These are phyloP conservation scores for Malurus splendens DNA, from an alignment of 2,797 vertebrate species.

Conservation along the genomic window DNA sequence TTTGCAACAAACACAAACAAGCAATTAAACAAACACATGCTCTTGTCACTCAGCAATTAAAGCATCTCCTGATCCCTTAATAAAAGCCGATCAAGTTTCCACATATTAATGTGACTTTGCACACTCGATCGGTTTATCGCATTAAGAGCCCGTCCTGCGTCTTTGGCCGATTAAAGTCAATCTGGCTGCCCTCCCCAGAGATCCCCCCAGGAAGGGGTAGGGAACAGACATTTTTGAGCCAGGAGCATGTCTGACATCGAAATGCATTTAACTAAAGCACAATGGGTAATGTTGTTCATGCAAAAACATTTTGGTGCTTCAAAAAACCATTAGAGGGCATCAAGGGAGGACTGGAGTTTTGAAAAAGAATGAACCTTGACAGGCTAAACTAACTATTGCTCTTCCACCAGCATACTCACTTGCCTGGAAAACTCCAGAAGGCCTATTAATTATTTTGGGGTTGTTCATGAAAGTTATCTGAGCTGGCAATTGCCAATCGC, in stretches of 20 bases:
- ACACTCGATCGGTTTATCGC: background rate
- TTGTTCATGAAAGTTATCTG: conserved; percentile 24
- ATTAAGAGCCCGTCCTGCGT: background rate
- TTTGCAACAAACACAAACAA: conserved; percentile 30
- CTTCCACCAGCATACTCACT: conserved; percentile 7
- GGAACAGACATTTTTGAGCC: conserved; percentile 21
- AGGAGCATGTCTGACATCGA: conserved; percentile 56
- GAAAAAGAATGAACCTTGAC: conserved; percentile 69
- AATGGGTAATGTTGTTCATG: conserved; percentile 57
- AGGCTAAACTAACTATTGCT: conserved; percentile 57
- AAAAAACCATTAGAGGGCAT: conserved; percentile 69
- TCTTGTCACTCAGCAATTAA: conserved; percentile 32
- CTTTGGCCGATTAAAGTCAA: conserved; percentile 36
- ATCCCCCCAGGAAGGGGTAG: background rate
- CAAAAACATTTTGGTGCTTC: conserved; percentile 68
- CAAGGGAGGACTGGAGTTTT: conserved; percentile 58
- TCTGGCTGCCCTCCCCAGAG: conserved; percentile 33
- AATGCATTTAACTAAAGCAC: conserved; percentile 65
- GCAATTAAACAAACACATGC: conserved; percentile 41
- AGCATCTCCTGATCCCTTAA: background rate
- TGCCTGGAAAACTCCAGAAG: conserved; percentile 56
- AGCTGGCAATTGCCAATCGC: conserved; percentile 22
- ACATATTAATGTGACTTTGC: conserved; percentile 16
- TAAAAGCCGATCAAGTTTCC: conserved; percentile 24
- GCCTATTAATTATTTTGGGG: conserved; percentile 61